These are phyloP conservation scores for Fistularia tabacaria DNA, from an alignment of 2,797 vertebrate species.

Conservation along the genomic window DNA sequence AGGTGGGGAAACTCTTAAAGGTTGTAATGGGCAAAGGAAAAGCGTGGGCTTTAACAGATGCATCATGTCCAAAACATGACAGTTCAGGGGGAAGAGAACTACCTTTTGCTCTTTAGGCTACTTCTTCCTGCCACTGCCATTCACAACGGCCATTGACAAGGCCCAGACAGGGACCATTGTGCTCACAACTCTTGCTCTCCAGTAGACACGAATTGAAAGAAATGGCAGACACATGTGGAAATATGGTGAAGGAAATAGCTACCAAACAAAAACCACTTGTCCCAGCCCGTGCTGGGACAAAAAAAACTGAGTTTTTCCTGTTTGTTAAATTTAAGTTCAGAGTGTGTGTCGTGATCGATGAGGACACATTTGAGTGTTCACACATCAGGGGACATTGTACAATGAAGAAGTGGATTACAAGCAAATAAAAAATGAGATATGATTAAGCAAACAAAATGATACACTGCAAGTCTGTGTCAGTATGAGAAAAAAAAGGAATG, in stretches of 20 bases:
- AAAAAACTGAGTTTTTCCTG: too few relatives aligned
- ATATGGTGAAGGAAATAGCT: constrained; percentile 9
- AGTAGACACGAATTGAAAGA: constrained; percentile 54
- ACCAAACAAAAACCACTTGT: background rate
- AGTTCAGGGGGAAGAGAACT: constrained; percentile 33
- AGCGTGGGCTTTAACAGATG: constrained; percentile 23
- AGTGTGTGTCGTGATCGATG: too few relatives aligned
- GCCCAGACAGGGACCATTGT: constrained; percentile 68
- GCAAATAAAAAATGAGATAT: background rate
- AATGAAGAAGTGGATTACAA: background rate
- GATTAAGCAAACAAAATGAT: background rate
- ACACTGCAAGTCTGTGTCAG: background rate
- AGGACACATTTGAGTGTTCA: too few relatives aligned
- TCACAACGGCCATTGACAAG: constrained; percentile 66
- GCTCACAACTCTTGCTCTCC: constrained; percentile 51
- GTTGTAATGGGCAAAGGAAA: constrained; percentile 25
- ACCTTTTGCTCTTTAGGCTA: constrained; percentile 29
- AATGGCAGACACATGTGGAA: constrained; percentile 37
- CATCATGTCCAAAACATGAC: constrained; percentile 44
- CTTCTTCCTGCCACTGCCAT: constrained; percentile 40
- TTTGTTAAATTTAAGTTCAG: too few relatives aligned
- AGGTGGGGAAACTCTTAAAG: background rate
- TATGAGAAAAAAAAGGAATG: background rate
- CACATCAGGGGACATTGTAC: too few relatives aligned
- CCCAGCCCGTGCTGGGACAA: too few relatives aligned